Base-by-base conservation (phyloP, 1,140 invertebrate species). In the Rhagoletis zephyria region DNA sequence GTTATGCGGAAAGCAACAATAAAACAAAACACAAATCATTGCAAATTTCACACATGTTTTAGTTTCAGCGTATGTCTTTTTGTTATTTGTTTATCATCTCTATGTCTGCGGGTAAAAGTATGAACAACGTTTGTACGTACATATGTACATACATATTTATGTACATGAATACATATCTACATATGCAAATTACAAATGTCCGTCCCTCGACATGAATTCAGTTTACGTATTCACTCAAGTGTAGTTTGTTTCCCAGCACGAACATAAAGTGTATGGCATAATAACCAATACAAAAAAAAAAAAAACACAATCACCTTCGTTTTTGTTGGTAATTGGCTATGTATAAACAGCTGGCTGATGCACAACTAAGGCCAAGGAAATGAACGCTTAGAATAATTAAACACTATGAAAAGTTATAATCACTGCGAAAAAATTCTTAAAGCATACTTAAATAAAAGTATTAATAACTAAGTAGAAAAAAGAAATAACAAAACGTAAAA, bases 301-400 rank as follows among this genome's bases (percentile, higher is more conserved):
- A n/a, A 45, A 45, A 30, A 30, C 30, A 1, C 10, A 63, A 74
- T 74, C 42, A 74, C 42, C 42, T 74, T 74, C 14, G 14, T 14
- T 74, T 74, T 74, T 74, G 42, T 74, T 48, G 67, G 40, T 45
- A 74, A 74, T 74, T 48, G 40, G 45, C 67, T 42, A 16, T 74
- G 45, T 45, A 45, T 42, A 74, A 42, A 10, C 51, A 10, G 51
- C 51, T 56, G 51, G 51, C 51, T 74, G 67, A 16, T 42, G 45
- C 67, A 74, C 67, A 45, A 74, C 67, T 74, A 16, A 74, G 67
- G 67, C 67, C 42, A 74, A 74, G 67, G 64, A 74, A 74, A 74
- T 74, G 42, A 74, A 42, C 42, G 67, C 42, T 74, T 74, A 74
- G 67, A 74, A 74, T 74, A 74, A 74, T 74, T 74, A 74, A 56